These are phyloP conservation scores for Pygoscelis adeliae DNA, from an alignment of 2,113 vertebrate species.

Conservation along the genomic window DNA sequence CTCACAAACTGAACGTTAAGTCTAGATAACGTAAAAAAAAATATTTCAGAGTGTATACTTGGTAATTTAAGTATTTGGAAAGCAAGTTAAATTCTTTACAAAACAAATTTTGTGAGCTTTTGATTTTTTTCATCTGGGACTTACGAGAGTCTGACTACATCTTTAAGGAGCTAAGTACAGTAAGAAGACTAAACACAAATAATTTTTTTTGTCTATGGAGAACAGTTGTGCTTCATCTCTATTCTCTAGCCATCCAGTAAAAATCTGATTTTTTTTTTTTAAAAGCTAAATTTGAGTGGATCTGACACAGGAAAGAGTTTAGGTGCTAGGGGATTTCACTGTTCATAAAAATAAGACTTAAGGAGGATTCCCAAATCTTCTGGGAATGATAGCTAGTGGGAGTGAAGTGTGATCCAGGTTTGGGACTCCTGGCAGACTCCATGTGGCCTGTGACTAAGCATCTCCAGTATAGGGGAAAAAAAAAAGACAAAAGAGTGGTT, in stretches of 20 bases:
- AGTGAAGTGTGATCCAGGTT: not conserved
- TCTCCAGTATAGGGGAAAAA: not conserved
- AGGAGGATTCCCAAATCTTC: not conserved
- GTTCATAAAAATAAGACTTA: not conserved
- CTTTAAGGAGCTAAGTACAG: not conserved
- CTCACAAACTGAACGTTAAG: not conserved
- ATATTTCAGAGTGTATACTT: not conserved
- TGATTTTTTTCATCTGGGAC: not conserved
- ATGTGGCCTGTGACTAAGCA: not conserved
- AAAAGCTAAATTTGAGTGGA: not conserved
- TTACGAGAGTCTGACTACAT: not conserved
- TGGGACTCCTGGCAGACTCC: not conserved
- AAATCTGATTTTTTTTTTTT: not conserved
- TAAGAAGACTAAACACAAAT: not conserved
- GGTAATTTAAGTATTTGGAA: not conserved
- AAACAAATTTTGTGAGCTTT: not conserved
- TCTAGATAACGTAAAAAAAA: not conserved
- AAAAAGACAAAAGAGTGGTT: not conserved
- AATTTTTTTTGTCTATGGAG: not conserved
- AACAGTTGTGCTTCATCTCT: not conserved
- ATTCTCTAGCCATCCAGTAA: not conserved
- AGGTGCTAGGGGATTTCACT: not conserved
- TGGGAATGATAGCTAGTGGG: not conserved
- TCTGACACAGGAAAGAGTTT: not conserved
- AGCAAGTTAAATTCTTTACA: not conserved